phyloP scores from a whole-genome alignment of 2,888 invertebrate genomes.

The Clivina fossor region DNA sequence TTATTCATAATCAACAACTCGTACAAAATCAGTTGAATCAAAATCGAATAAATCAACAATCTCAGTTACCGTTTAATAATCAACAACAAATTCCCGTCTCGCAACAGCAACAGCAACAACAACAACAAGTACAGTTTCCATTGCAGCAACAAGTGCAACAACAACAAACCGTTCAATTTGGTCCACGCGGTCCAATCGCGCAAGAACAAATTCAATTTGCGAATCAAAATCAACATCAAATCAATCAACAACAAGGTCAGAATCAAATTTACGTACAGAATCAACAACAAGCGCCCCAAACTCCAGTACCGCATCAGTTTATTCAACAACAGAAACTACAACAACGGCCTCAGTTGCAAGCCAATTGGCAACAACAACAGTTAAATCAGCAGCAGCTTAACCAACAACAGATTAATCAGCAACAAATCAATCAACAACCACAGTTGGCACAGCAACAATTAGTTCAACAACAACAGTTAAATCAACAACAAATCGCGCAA shows the following conservation, averaged over 20 bases:
- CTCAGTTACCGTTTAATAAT: constrained; percentile 11
- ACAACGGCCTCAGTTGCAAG: constrained; percentile 21
- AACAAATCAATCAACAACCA: constrained; percentile 32
- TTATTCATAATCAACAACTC: constrained; percentile 33
- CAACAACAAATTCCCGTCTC: constrained; percentile 12
- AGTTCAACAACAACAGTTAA: constrained; percentile 36
- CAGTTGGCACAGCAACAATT: constrained; percentile 39
- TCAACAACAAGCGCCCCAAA: constrained; percentile 36
- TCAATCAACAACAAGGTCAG: constrained; percentile 31
- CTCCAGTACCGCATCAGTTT: constrained; percentile 16
- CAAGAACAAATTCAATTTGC: constrained; percentile 23
- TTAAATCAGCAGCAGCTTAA: constrained; percentile 34
- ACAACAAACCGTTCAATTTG: constrained; percentile 38
- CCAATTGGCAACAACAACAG: constrained; percentile 41
- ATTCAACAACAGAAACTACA: constrained; percentile 27
- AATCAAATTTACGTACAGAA: constrained; percentile 15
- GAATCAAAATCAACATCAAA: constrained; percentile 16
- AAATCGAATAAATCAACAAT: constrained; percentile 15
- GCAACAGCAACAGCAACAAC: constrained; percentile 35
- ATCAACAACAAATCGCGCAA: constrained; percentile 23
- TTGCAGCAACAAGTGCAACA: constrained; percentile 44
- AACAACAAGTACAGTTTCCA: constrained; percentile 41
- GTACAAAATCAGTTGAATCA: constrained; percentile 38
- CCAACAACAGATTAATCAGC: constrained; percentile 37
- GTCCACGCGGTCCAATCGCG: constrained; percentile 12